Evolutionary conservation across 2,888 invertebrate species (phyloP).

Genomic region (Calliopum simillimum): DNA sequence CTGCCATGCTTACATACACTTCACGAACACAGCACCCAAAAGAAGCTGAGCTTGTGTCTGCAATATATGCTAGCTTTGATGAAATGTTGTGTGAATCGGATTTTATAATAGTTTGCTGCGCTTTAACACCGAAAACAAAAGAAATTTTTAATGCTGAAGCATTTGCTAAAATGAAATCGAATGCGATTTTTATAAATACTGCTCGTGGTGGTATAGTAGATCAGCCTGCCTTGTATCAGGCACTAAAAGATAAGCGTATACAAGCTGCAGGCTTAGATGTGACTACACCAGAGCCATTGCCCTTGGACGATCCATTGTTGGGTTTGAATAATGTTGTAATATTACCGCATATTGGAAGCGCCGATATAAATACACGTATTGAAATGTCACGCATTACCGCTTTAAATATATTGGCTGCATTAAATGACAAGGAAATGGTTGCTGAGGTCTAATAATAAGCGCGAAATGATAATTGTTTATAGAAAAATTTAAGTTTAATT

Average conservation of each 20-base stretch:
- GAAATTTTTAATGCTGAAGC: conserved; percentile 82
- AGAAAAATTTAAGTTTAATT: neutral
- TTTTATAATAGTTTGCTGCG: conserved; percentile 85
- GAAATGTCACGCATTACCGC: conserved; percentile 88
- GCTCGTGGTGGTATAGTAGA: conserved; percentile 86
- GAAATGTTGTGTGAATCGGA: conserved; percentile 81
- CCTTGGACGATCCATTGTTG: conserved; percentile 80
- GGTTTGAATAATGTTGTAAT: conserved; percentile 80
- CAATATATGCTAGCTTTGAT: conserved; percentile 77
- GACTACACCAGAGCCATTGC: conserved; percentile 90
- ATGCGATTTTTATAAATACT: conserved; percentile 88
- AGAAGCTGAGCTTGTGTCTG: conserved; percentile 77
- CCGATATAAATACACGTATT: conserved; percentile 81
- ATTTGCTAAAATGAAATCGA: conserved; percentile 88
- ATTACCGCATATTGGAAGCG: conserved; percentile 95
- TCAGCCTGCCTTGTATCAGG: conserved; percentile 82
- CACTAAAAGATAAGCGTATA: conserved; percentile 78
- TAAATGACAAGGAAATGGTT: conserved; percentile 78
- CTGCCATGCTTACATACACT: conserved; percentile 75
- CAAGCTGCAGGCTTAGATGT: conserved; percentile 92
- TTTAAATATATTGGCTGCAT: conserved; percentile 82
- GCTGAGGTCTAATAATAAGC: conserved; percentile 69
- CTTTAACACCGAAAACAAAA: conserved; percentile 82
- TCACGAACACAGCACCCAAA: conserved; percentile 73
- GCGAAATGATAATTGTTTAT: neutral